phyloP scores from a whole-genome alignment of 2,797 vertebrate species.

The Botia kubotai region DNA sequence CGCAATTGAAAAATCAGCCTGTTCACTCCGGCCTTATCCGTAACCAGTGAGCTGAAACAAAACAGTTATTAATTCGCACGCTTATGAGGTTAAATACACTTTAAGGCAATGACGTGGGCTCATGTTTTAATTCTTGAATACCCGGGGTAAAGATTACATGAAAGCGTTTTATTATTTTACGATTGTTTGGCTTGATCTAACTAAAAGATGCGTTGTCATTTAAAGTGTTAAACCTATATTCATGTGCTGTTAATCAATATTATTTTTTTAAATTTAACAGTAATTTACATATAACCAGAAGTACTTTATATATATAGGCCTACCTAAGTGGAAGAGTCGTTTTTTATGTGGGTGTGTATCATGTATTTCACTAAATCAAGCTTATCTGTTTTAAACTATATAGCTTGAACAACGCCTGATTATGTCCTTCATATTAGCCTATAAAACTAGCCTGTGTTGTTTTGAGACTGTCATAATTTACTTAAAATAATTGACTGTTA shows the following conservation, averaged over 20 bases:
- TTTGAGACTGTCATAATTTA: background rate
- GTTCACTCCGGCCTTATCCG: constrained; percentile 75
- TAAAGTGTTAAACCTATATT: background rate
- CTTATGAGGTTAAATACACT: constrained; percentile 64
- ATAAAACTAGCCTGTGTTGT: background rate
- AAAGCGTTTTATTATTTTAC: background rate
- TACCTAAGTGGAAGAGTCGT: background rate
- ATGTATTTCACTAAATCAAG: background rate
- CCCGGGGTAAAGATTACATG: constrained; percentile 1
- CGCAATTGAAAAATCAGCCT: constrained; percentile 82
- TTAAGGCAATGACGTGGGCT: constrained; percentile 2
- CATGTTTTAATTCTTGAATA: constrained; percentile 1
- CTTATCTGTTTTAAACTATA: background rate
- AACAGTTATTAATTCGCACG: constrained; percentile 73
- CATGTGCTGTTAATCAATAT: background rate
- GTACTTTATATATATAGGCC: background rate
- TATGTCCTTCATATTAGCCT: background rate
- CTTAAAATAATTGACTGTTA: constrained; percentile 12
- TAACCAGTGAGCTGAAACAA: constrained; percentile 78
- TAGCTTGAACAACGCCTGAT: background rate
- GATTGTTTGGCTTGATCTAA: background rate
- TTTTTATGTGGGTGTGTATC: background rate
- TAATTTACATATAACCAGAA: background rate
- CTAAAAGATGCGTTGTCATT: background rate
- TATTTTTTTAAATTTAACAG: background rate